These are phyloP conservation scores for Ophion ellenae DNA, from an alignment of 2,888 invertebrate genomes.

Conservation along the genomic window DNA sequence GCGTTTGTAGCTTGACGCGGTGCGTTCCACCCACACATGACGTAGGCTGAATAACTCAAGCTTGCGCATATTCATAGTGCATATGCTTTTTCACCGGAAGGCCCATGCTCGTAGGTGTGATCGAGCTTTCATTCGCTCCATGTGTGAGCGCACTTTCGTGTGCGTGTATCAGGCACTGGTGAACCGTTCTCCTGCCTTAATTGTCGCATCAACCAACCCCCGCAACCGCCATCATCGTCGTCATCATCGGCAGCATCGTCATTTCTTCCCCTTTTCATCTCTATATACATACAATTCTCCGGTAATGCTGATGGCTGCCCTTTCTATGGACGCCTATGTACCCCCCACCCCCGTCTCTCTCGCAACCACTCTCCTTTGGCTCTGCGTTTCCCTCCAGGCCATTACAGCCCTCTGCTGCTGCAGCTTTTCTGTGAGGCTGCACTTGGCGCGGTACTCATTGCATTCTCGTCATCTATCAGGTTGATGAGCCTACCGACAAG, in stretches of 20 bases:
- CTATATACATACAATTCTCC: constrained; percentile 62
- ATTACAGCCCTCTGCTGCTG: constrained; percentile 61
- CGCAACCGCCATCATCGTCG: constrained; percentile 43
- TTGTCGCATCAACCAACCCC: constrained; percentile 69
- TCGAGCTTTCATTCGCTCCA: constrained; percentile 22
- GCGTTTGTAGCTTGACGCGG: constrained; percentile 30
- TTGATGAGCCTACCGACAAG: constrained; percentile 76
- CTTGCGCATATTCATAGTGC: constrained; percentile 36
- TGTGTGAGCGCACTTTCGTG: constrained; percentile 33
- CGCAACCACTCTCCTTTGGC: constrained; percentile 59
- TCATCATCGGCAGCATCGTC: constrained; percentile 43
- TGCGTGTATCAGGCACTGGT: constrained; percentile 35
- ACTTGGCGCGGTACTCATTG: constrained; percentile 78
- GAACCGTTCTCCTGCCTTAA: constrained; percentile 62
- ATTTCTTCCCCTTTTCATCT: constrained; percentile 52
- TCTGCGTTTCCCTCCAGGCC: constrained; percentile 70
- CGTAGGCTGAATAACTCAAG: constrained; percentile 42
- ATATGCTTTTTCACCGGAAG: constrained; percentile 34
- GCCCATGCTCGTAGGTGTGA: constrained; percentile 32
- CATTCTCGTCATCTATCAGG: constrained; percentile 78
- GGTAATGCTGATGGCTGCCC: constrained; percentile 71
- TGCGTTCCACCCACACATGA: constrained; percentile 2
- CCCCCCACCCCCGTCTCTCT: constrained; percentile 20
- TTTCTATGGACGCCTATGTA: constrained; percentile 66
- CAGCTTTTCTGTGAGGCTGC: constrained; percentile 75